These are phyloP conservation scores for Pelobates fuscus DNA, from an alignment of 2,113 vertebrate species.

Conservation along the genomic window DNA sequence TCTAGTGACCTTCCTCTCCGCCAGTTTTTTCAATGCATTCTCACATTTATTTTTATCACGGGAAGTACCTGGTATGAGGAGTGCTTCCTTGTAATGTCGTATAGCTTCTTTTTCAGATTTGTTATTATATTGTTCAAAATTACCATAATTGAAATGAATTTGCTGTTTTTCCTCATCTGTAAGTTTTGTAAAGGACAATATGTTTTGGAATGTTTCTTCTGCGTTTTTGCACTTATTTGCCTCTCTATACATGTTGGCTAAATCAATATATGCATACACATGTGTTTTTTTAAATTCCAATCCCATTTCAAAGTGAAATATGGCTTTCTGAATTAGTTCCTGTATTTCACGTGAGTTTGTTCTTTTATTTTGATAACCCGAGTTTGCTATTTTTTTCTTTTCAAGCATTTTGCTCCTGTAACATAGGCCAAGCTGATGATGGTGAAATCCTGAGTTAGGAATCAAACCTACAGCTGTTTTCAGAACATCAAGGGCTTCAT, in stretches of 20 bases:
- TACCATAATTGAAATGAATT: slow-evolving; percentile 61
- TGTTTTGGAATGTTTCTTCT: slow-evolving; percentile 64
- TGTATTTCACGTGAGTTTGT: slow-evolving; percentile 45
- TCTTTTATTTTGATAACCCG: slow-evolving; percentile 26
- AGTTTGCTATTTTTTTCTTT: not conserved
- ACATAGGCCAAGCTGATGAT: slow-evolving; percentile 73
- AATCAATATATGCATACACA: slow-evolving; percentile 57
- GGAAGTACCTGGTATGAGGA: slow-evolving; percentile 61
- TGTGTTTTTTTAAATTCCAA: slow-evolving; percentile 57
- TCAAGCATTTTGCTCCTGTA: slow-evolving; percentile 31
- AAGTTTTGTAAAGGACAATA: slow-evolving; percentile 54
- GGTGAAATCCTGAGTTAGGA: slow-evolving; percentile 63
- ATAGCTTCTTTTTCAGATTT: slow-evolving; percentile 66
- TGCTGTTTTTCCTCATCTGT: slow-evolving; percentile 57
- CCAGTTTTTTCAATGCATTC: slow-evolving; percentile 53
- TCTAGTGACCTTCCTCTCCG: slow-evolving; percentile 47
- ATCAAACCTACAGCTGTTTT: slow-evolving; percentile 59
- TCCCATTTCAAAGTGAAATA: slow-evolving; percentile 64
- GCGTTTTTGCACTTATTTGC: slow-evolving; percentile 57
- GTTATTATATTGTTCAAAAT: slow-evolving; percentile 56
- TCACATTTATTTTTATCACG: slow-evolving; percentile 31
- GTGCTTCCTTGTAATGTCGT: slow-evolving; percentile 60
- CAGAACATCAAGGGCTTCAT: slow-evolving; percentile 63
- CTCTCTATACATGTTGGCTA: slow-evolving; percentile 64
- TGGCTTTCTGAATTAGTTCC: slow-evolving; percentile 51